Evolutionary conservation across 2,113 vertebrate genomes (phyloP).

Genomic region (Tetrao urogallus): DNA sequence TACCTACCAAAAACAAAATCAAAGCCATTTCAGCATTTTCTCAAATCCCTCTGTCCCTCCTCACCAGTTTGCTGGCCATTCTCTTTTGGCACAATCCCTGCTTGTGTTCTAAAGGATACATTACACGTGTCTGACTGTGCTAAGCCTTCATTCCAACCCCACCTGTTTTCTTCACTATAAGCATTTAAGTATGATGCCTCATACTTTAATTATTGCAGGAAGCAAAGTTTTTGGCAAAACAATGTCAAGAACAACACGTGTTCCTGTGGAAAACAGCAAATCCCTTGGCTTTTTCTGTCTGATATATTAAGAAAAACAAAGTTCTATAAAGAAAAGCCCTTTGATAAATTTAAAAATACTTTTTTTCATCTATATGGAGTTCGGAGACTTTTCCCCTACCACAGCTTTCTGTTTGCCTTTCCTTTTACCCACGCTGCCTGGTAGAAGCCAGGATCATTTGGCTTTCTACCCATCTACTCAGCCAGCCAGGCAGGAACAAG

Average conservation of each 20-base stretch:
- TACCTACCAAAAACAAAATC: neutral
- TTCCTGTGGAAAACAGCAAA: neutral
- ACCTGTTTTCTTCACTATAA: neutral
- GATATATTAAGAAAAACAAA: neutral
- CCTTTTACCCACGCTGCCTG: neutral
- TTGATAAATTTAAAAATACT: neutral
- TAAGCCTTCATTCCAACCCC: neutral
- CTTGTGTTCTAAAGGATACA: neutral
- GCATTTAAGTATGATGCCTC: neutral
- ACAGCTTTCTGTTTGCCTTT: neutral
- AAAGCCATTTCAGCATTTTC: neutral
- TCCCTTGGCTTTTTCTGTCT: neutral
- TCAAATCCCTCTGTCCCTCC: neutral
- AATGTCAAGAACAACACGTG: neutral
- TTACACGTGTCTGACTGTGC: neutral
- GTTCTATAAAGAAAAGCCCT: neutral
- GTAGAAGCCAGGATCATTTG: accelerated
- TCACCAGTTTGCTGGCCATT: neutral
- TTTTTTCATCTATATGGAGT: neutral
- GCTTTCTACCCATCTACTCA: neutral
- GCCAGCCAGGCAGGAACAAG: neutral
- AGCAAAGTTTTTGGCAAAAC: neutral
- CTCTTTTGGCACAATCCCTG: neutral
- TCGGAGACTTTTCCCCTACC: neutral
- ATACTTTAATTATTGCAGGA: neutral